Conservation (phyloP, 1,140 invertebrate genomes). For the Catajapyx aquilonaris region DNA sequence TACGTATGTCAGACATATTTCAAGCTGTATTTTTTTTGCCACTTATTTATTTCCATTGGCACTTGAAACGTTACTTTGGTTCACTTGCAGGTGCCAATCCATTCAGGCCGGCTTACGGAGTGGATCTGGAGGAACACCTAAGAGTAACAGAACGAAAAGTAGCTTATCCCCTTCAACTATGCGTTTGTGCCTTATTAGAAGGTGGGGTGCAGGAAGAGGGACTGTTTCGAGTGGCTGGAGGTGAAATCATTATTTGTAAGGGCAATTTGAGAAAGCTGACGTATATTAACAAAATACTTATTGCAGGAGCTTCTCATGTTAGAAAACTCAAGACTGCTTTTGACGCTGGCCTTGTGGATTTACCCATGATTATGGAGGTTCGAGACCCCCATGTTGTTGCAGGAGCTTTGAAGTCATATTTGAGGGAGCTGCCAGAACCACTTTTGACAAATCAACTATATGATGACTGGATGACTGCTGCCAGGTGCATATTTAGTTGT, state of each 20-base stretch:
- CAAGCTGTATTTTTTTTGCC: constrained; percentile 2
- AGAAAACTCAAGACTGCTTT: constrained; percentile 76
- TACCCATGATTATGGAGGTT: constrained; percentile 41
- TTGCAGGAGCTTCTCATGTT: constrained; percentile 53
- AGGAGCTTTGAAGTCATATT: constrained; percentile 76
- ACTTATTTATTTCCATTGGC: too few relatives aligned
- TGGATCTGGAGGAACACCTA: constrained; percentile 63
- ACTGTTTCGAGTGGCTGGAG: constrained; percentile 77
- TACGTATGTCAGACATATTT: constrained; percentile 32
- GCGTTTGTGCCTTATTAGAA: constrained; percentile 60
- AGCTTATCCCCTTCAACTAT: constrained; percentile 72
- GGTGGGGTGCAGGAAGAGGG: constrained; percentile 77
- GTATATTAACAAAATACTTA: background rate
- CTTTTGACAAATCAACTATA: constrained; percentile 73
- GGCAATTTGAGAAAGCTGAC: background rate
- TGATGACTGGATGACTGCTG: constrained; percentile 64
- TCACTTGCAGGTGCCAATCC: constrained; percentile 39
- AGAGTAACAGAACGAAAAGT: constrained; percentile 52
- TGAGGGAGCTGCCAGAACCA: constrained; percentile 86
- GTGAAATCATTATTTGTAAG: constrained; percentile 18
- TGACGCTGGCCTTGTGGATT: constrained; percentile 61
- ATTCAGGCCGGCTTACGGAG: constrained; percentile 68
- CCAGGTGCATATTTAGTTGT: too few relatives aligned
- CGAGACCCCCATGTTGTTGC: constrained; percentile 78
- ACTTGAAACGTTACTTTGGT: constrained; percentile 1